Evolutionary conservation across 2,113 vertebrate genomes (phyloP).

Genomic region (Nerophis ophidion): DNA sequence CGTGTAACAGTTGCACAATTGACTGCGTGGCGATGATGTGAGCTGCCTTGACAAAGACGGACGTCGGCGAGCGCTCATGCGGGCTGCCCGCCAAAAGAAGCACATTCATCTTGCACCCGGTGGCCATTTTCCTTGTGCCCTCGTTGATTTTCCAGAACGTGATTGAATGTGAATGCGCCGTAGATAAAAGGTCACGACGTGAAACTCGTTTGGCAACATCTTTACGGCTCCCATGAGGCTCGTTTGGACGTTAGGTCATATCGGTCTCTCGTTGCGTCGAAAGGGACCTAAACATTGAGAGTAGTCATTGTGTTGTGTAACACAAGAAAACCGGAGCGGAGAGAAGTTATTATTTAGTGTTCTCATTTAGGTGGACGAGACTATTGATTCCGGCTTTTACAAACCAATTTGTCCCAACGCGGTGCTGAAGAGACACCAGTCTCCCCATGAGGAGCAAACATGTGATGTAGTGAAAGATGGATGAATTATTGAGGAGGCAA

Average conservation of each 20-base stretch:
- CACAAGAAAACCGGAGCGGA: too few relatives aligned
- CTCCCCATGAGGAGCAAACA: not conserved
- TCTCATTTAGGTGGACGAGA: not conserved
- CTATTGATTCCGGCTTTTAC: constrained; percentile 12
- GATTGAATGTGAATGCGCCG: constrained; percentile 37
- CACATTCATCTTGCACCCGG: constrained; percentile 22
- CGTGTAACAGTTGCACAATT: constrained; percentile 27
- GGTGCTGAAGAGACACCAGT: not conserved
- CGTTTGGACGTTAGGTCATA: too few relatives aligned
- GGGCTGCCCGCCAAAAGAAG: constrained; percentile 6
- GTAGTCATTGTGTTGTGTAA: too few relatives aligned
- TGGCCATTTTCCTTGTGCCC: constrained; percentile 6
- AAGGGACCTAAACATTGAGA: too few relatives aligned
- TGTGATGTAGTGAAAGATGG: not conserved
- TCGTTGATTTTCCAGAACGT: constrained; percentile 28
- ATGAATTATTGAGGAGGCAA: constrained; percentile 22
- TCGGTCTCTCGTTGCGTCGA: too few relatives aligned
- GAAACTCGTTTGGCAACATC: not conserved
- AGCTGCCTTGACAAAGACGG: constrained; percentile 21
- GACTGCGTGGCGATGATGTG: constrained; percentile 1
- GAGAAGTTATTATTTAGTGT: not conserved
- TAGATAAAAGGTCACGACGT: constrained; percentile 37
- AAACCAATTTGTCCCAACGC: constrained; percentile 3
- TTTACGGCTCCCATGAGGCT: too few relatives aligned
- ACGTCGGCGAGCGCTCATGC: constrained; percentile 20